These are phyloP conservation scores for Zaprionus ornatus DNA, from an alignment of 1,140 invertebrate species.

Conservation along the genomic window DNA sequence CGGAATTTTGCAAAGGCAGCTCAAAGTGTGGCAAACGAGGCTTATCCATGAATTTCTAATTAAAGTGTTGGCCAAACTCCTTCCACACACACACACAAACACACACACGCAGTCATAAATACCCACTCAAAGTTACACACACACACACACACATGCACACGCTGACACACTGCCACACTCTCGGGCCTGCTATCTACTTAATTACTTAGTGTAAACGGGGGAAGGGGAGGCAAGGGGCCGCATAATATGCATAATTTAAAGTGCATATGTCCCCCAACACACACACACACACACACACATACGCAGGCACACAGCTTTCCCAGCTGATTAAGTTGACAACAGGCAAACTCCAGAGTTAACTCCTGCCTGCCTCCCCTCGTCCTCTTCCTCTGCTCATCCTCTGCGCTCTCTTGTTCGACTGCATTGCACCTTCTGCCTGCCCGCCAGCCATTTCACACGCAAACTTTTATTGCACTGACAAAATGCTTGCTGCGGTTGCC, in stretches of 20 bases:
- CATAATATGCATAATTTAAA: constrained; percentile 79
- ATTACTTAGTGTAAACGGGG: constrained; percentile 62
- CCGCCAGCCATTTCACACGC: constrained; percentile 73
- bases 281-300: neutral
- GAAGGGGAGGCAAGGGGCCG: constrained; percentile 8
- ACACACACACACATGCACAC: constrained; percentile 1
- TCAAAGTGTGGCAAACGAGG: constrained; percentile 16
- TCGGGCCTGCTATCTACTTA: constrained; percentile 65
- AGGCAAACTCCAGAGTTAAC: constrained; percentile 25
- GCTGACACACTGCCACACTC: neutral
- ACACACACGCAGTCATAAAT: constrained; percentile 50
- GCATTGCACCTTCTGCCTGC: constrained; percentile 21
- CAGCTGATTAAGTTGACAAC: constrained; percentile 70
- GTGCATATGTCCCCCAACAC: constrained; percentile 63
- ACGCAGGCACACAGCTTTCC: constrained; percentile 35
- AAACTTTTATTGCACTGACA: constrained; percentile 81
- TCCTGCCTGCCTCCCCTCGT: neutral
- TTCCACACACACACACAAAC: constrained; percentile 14
- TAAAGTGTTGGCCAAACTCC: constrained; percentile 54
- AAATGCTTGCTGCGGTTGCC: constrained; percentile 67
- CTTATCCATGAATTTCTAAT: constrained; percentile 68
- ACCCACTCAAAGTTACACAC: constrained; percentile 61
- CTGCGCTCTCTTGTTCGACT: neutral
- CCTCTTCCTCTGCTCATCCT: neutral
- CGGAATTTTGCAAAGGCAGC: neutral